phyloP scores from a whole-genome alignment of 2,888 invertebrate species.

The Phymatocera aterrima region DNA sequence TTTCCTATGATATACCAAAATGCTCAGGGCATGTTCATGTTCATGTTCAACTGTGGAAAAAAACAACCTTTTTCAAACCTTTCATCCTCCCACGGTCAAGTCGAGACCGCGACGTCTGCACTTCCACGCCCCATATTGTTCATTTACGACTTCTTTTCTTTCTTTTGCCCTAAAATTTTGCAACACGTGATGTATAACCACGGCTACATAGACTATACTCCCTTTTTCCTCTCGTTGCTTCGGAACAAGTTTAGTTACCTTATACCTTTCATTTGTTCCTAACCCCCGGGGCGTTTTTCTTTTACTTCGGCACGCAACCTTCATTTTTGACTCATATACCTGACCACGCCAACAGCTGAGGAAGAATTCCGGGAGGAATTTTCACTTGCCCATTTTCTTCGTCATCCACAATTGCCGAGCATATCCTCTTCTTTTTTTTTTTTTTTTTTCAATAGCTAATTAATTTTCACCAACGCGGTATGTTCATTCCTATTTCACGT shows the following conservation, averaged over 20 bases:
- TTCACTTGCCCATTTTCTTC: too few relatives aligned
- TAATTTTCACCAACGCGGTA: too few relatives aligned
- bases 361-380: neutral
- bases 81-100: conserved; percentile 38
- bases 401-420: too few relatives aligned
- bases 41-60: neutral
- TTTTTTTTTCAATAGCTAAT: too few relatives aligned
- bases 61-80: conserved; percentile 23
- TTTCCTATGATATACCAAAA: neutral
- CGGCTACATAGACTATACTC: neutral
- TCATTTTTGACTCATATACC: neutral
- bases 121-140: conserved; percentile 36
- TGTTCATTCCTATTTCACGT: too few relatives aligned
- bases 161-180: conserved; percentile 16
- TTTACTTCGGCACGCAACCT: conserved; percentile 19
- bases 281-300: neutral
- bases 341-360: neutral
- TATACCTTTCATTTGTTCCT: conserved; percentile 23
- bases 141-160: conserved; percentile 38
- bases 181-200: neutral
- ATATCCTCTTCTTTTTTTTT: neutral
- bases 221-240: neutral
- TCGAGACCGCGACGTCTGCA: too few relatives aligned
- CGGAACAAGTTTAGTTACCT: conserved; percentile 6
- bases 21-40: neutral